These are phyloP conservation scores for Acrocyrtus sp. DNA, from an alignment of 2,888 invertebrate species.

Conservation along the genomic window DNA sequence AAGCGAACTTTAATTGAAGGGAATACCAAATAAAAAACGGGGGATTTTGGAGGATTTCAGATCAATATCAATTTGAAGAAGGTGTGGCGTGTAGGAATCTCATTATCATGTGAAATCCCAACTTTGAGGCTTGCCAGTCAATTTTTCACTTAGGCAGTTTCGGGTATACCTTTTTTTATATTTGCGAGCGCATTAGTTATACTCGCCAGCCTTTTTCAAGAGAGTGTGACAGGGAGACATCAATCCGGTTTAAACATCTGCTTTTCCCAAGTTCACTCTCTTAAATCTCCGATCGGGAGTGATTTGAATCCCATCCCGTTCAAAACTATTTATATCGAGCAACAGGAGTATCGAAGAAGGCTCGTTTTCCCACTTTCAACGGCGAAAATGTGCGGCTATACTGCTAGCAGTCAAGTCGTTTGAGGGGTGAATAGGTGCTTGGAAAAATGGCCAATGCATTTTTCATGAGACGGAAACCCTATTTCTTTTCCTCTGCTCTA, in stretches of 20 bases:
- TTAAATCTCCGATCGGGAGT: constrained; percentile 12
- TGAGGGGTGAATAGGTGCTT: constrained; percentile 49
- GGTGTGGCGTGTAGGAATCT: constrained; percentile 28
- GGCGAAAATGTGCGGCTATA: no score
- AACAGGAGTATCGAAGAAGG: constrained; percentile 48
- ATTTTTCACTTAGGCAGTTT: constrained; percentile 43
- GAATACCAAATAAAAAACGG: no score
- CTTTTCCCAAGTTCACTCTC: constrained; percentile 19
- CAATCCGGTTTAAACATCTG: constrained; percentile 49
- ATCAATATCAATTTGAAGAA: constrained; percentile 46
- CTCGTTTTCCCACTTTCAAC: constrained; percentile 3
- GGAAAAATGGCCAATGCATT: constrained; percentile 52
- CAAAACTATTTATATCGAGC: no score
- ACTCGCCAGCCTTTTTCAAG: background rate
- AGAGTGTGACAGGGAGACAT: constrained; percentile 49
- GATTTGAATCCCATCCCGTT: constrained; percentile 48
- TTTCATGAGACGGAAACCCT: constrained; percentile 44
- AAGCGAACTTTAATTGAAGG: no score
- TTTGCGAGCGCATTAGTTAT: background rate
- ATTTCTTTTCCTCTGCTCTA: constrained; percentile 27
- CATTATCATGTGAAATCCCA: constrained; percentile 36
- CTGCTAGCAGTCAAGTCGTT: constrained; percentile 39
- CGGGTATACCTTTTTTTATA: background rate
- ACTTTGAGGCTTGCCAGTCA: constrained; percentile 43
- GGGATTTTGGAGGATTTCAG: no score